Conservation (phyloP, 2,113 vertebrate genomes). For the Prionailurus bengalensis region DNA sequence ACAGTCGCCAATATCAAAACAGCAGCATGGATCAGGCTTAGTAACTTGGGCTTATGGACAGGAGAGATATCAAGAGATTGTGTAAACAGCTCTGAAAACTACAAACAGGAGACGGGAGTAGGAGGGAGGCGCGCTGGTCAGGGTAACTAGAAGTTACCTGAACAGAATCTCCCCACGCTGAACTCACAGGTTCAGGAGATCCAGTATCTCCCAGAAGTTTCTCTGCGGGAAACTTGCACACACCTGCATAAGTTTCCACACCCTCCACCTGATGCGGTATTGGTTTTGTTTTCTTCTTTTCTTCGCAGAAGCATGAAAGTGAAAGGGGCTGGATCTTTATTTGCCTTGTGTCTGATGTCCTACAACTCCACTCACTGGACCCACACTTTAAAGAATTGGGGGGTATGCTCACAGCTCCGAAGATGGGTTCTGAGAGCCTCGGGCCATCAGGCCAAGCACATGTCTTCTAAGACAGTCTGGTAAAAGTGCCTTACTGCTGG, state of each 20-base stretch:
- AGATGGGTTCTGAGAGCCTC: not conserved
- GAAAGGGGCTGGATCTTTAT: not conserved
- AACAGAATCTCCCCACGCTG: rapidly evolving
- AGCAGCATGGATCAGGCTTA: not conserved
- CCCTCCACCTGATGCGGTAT: not conserved
- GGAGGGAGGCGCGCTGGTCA: not conserved
- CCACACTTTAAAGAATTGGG: not conserved
- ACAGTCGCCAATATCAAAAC: not conserved
- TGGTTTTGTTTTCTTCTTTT: not conserved
- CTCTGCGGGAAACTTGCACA: not conserved
- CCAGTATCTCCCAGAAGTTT: not conserved
- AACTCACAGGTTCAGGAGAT: not conserved
- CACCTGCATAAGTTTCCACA: not conserved
- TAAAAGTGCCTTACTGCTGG: not conserved
- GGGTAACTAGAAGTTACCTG: not conserved
- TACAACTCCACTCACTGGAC: not conserved
- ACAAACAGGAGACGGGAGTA: not conserved
- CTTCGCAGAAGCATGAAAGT: not conserved
- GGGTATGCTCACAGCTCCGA: not conserved
- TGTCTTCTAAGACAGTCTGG: not conserved
- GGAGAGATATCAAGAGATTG: not conserved
- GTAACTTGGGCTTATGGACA: not conserved
- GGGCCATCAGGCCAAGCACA: not conserved
- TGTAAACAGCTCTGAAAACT: not conserved
- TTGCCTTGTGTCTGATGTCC: not conserved